These are phyloP conservation scores for Eurystomus gularis DNA, from an alignment of 2,113 vertebrate genomes.

Conservation along the genomic window DNA sequence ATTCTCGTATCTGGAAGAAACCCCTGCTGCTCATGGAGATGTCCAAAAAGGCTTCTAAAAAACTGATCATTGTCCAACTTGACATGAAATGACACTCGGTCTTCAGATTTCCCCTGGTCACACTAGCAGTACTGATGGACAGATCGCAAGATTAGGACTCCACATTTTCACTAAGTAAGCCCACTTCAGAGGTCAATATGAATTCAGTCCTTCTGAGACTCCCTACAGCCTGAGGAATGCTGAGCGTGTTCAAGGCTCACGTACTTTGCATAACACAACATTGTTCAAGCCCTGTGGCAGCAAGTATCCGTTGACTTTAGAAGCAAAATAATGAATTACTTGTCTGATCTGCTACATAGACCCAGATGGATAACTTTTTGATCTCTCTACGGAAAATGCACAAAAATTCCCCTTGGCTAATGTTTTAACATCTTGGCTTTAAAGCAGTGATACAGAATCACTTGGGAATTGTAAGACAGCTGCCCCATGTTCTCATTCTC, in stretches of 20 bases:
- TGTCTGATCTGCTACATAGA: background rate
- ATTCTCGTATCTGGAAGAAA: background rate
- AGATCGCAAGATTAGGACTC: background rate
- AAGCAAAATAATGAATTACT: background rate
- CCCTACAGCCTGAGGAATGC: background rate
- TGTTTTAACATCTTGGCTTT: background rate
- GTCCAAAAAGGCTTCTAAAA: background rate
- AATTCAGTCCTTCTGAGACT: background rate
- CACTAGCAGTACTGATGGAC: background rate
- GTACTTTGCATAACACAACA: background rate
- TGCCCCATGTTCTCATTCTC: background rate
- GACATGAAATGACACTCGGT: background rate
- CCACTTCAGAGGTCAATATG: background rate
- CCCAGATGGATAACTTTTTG: background rate
- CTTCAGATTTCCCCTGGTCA: background rate
- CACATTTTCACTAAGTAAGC: accelerated
- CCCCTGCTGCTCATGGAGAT: accelerated
- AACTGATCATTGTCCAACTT: accelerated
- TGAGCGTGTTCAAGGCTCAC: accelerated
- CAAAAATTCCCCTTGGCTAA: background rate
- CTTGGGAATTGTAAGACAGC: background rate
- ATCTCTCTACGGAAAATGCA: background rate
- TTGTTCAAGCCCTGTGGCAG: background rate
- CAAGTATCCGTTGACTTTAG: background rate
- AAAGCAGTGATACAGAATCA: background rate